Percentiles rank a stretch among this genome's conserved stretches.
phyloP scores from a whole-genome alignment of 2,888 invertebrate species.

The Cyclophora albipunctata region DNA sequence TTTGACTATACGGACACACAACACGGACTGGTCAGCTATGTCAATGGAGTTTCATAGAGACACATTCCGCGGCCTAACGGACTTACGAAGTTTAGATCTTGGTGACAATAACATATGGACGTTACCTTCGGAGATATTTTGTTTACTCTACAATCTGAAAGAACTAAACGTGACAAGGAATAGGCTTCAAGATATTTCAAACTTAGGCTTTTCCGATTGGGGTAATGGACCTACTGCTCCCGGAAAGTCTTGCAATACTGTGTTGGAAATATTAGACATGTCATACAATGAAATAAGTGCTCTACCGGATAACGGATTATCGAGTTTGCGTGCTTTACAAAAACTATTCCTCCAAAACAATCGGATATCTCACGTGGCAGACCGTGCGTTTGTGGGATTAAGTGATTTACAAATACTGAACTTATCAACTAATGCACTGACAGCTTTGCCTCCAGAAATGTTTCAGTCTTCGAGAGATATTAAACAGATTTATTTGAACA shows the following conservation, averaged over 20 bases:
- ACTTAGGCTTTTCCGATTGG: slow-evolving; percentile 84
- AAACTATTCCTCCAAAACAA: slow-evolving; percentile 85
- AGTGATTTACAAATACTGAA: slow-evolving; percentile 82
- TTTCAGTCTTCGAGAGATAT: slow-evolving; percentile 84
- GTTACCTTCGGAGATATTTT: slow-evolving; percentile 82
- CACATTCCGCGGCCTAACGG: slow-evolving; percentile 80
- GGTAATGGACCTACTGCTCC: slow-evolving; percentile 79
- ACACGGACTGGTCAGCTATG: slow-evolving; percentile 87
- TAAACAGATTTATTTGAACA: slow-evolving; percentile 82
- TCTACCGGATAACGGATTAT: slow-evolving; percentile 82
- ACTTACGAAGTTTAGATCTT: slow-evolving; percentile 80
- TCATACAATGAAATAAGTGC: slow-evolving; percentile 83
- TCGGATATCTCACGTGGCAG: slow-evolving; percentile 82
- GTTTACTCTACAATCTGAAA: slow-evolving; percentile 80
- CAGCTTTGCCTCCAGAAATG: slow-evolving; percentile 84
- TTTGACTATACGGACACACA: slow-evolving; percentile 82
- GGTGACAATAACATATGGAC: slow-evolving; percentile 87
- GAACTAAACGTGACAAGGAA: slow-evolving; percentile 84
- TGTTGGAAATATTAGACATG: slow-evolving; percentile 81
- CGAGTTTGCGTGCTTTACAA: slow-evolving; percentile 80
- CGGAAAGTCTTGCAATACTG: slow-evolving; percentile 81
- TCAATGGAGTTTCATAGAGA: slow-evolving; percentile 83
- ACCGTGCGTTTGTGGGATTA: slow-evolving; percentile 83
- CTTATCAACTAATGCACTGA: slow-evolving; percentile 85
- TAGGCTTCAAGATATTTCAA: slow-evolving; percentile 84